Base-by-base conservation (phyloP, 2,888 invertebrate species). In the Epicampocera succincta region DNA sequence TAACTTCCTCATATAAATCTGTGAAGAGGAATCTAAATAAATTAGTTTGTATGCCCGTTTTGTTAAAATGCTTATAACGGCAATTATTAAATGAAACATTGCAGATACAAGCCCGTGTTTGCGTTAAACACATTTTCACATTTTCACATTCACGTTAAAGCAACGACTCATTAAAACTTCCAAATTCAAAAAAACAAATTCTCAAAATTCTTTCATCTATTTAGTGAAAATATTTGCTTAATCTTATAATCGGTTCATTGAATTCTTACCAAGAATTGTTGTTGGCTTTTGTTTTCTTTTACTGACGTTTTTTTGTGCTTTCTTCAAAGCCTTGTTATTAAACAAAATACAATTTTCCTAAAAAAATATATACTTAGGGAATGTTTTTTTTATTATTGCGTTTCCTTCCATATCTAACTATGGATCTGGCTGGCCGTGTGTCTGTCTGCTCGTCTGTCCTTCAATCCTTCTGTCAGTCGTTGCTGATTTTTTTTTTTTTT, bases 311-410 rank as follows among this genome's bases (percentile, higher is more conserved):
- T n/a, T n/a, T n/a, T n/a, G n/a, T 38, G 29, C 46, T 54, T 66
- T 60, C 25, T n/a, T 9, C 54, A 44, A 68, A 68, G 50, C 15
- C 60, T 63, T 73, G 21, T 68, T 74, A 61, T 38, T 38, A 60
- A 44, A 12, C 52, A 56, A 46, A 50, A 74, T 15, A 44, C 9
- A 69, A 46, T 61, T 54, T 73, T 61, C 54, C 6, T 58, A n/a
- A 54, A 58, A 50, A 29, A 63, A 66, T 40, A 54, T 52, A 33
- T 46, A 42, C 12, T 13, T 46, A 19, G 29, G 75, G 76, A 80
- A 80, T 80, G 72, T 80, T 25, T 25, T 25, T 25, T 25, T 25
- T 76, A 76, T 76, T 76, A 76, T 66, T 61, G 48, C 21, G 5
- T 42, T 58, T 58, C 15, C 60, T 50, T 50, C 25, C 21, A 15